Conservation (phyloP, 2,888 invertebrate genomes). For the Macaria liturata region DNA sequence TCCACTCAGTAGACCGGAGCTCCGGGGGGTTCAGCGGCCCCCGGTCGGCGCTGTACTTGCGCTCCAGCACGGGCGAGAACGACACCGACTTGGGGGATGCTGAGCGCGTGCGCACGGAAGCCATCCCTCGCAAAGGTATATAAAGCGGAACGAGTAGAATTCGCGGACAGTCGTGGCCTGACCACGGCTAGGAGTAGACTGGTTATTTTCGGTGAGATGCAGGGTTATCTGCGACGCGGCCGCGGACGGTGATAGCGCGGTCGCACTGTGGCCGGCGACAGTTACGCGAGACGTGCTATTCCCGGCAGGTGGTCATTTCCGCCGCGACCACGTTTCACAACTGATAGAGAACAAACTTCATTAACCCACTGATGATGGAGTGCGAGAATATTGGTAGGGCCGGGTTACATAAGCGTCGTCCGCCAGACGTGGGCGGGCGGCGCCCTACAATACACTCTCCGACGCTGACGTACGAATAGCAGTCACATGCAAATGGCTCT, state of each 20-base stretch:
- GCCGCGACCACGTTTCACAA: slow-evolving; percentile 70
- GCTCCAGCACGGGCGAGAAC: slow-evolving; percentile 84
- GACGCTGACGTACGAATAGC: slow-evolving; percentile 8
- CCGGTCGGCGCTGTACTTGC: slow-evolving; percentile 79
- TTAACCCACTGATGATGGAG: slow-evolving; percentile 62
- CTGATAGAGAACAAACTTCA: slow-evolving; percentile 65
- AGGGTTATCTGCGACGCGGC: slow-evolving; percentile 74
- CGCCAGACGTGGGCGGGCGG: slow-evolving; percentile 61
- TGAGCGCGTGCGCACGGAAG: slow-evolving; percentile 85
- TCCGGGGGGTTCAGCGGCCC: slow-evolving; percentile 65
- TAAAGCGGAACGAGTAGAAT: slow-evolving; percentile 59
- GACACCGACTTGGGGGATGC: slow-evolving; percentile 86
- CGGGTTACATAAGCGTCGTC: slow-evolving; percentile 55
- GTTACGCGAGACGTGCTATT: slow-evolving; percentile 77
- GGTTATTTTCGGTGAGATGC: slow-evolving; percentile 73
- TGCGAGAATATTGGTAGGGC: slow-evolving; percentile 45
- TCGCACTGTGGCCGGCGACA: slow-evolving; percentile 74
- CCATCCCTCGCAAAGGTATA: slow-evolving; percentile 79
- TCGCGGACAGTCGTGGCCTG: slow-evolving; percentile 72
- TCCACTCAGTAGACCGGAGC: slow-evolving; percentile 70
- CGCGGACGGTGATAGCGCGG: slow-evolving; percentile 76
- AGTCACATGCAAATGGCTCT: too few relatives aligned
- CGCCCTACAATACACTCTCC: slow-evolving; percentile 50
- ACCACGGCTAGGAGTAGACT: slow-evolving; percentile 75
- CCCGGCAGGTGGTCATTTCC: slow-evolving; percentile 81